Evolutionary conservation across 23 tunicate genomes (phyloP).

Genomic region (Phallusia fumigata): DNA sequence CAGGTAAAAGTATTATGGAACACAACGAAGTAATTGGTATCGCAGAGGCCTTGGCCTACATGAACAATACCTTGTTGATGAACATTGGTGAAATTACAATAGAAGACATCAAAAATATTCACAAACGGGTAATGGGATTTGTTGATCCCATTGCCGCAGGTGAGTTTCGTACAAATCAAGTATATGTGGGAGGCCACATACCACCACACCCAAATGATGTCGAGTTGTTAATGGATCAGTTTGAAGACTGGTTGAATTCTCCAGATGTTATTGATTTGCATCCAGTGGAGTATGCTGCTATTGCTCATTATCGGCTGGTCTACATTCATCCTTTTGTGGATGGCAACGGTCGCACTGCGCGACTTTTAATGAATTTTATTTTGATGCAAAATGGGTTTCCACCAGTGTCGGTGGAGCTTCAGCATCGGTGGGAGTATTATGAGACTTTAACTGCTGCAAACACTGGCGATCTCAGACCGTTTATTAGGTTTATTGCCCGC

Average conservation of each 20-base stretch:
- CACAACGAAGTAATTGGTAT: conserved; percentile 94
- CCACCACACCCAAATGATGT: conserved; percentile 92
- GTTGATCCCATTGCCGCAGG: conserved; percentile 90
- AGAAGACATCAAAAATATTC: conserved; percentile 73
- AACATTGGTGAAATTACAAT: conserved; percentile 67
- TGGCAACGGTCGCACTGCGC: conserved; percentile 95
- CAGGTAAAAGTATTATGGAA: conserved; percentile 79
- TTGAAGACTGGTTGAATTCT: conserved; percentile 82
- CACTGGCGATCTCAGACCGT: conserved; percentile 87
- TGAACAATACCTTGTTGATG: conserved; percentile 91
- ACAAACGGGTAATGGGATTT: conserved; percentile 82
- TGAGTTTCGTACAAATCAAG: conserved; percentile 79
- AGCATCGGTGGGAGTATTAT: conserved; percentile 85
- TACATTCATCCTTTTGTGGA: conserved; percentile 97
- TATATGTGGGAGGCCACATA: conserved; percentile 86
- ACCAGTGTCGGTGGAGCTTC: conserved; percentile 78
- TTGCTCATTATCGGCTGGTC: conserved; percentile 90
- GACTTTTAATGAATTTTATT: conserved; percentile 92
- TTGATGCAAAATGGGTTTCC: conserved; percentile 92
- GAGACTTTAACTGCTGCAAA: conserved; percentile 77
- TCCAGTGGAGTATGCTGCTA: conserved; percentile 90
- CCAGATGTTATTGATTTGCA: conserved; percentile 52
- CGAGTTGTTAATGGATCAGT: conserved; percentile 80
- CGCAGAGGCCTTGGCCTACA: conserved; percentile 77
- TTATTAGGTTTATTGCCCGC: conserved; percentile 79